Evolutionary conservation across 2,797 vertebrate genomes (phyloP), one percentile per base, ranked within the genome.

Genomic region (Hydrophis major): DNA sequence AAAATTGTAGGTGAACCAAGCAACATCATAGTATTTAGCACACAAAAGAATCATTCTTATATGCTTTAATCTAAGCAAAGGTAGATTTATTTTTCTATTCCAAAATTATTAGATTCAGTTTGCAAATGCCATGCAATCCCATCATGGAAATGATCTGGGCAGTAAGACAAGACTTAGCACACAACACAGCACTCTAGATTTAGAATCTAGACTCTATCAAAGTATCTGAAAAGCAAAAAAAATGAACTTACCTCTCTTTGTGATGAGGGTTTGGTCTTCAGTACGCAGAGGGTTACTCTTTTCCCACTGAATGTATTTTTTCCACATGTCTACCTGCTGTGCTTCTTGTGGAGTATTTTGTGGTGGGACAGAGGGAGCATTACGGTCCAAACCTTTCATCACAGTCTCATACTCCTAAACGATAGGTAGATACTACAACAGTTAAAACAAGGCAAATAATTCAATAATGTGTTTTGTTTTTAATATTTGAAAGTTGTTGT

Each of bases 241-340:
- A 87, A 27, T 10, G 57, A 18, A 25, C 25, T 96, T 97, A 99
- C 99, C 99, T 99, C 99, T 99, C 96, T 99, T 99, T 91, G 99
- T 99, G 97, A 99, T 99, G 78, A 99, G 99, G 0, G 99, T 99
- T 97, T 99, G 99, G 96, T 99, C 99, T 96, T 99, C 99, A 74
- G 99, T 99, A 5, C 99, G 98, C 11, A 99, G 97, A 0, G 99
- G 99, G 96, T 99, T 99, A 97, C 99, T 99, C 96, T 99, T 99
- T 94, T 99, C 99, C 99, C 99, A 99, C 96, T 99, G 99, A 96
- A 99, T 99, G 94, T 99, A 99, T 63, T 99, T 99, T 96, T 99
- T 99, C 99, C 99, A 99, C 99, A 99, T 99, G 94, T 99, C 99
- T 57, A 99, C 99, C 95, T 99, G 99, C 97, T 99, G 99, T 3